phyloP scores from a whole-genome alignment of 2,113 vertebrate genomes.

The Alosa alosa region DNA sequence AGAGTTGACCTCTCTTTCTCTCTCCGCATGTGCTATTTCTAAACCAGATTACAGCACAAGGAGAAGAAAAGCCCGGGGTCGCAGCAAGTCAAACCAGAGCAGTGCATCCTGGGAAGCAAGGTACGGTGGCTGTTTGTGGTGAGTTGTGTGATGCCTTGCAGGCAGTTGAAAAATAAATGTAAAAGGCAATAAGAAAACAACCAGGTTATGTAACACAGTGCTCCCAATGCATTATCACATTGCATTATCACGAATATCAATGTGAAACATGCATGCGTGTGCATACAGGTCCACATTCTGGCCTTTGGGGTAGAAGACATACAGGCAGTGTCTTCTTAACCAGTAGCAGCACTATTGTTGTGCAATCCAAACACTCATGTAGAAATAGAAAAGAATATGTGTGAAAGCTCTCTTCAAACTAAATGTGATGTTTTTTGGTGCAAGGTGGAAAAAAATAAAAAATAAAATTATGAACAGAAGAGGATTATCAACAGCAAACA shows the following conservation, averaged over 20 bases:
- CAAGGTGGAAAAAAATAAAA: no score
- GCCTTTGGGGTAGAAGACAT: not conserved
- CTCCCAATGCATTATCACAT: not conserved
- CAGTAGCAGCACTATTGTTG: not conserved
- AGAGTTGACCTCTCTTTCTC: not conserved
- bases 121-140: not conserved
- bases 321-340: not conserved
- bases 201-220: not conserved
- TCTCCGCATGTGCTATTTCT: not conserved
- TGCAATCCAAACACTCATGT: not conserved
- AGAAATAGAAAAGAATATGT: not conserved
- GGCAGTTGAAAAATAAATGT: not conserved
- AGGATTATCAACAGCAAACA: not conserved
- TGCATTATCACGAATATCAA: not conserved
- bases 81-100: not conserved
- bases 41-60: not conserved
- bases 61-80: not conserved
- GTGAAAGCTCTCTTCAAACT: not conserved
- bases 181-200: not conserved
- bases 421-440: not conserved
- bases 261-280: not conserved
- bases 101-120: not conserved
- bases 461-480: not conserved
- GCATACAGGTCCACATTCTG: not conserved
- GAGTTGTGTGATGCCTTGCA: not conserved